These are phyloP conservation scores for Aphelinus certus DNA, from an alignment of 1,140 invertebrate species.

Conservation along the genomic window DNA sequence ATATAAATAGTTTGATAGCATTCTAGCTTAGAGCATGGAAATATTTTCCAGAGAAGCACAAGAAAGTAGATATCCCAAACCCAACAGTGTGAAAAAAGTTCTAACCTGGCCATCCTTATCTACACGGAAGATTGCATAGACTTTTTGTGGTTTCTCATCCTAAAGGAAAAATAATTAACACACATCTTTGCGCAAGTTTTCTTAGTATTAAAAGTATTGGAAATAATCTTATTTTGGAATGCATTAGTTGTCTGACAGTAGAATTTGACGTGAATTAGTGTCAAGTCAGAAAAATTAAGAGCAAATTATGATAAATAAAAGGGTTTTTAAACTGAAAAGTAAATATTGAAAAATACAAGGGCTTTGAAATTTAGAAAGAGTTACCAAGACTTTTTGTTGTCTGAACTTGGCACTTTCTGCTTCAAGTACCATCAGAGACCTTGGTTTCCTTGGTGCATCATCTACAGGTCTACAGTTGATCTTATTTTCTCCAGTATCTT, in stretches of 20 bases:
- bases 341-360: background rate
- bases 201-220: background rate
- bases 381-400: conserved; percentile 69
- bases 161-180: conserved; percentile 67
- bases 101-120: conserved; percentile 75
- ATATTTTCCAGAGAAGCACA: too few relatives aligned
- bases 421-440: conserved; percentile 76
- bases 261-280: too few relatives aligned
- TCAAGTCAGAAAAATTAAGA: too few relatives aligned
- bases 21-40: too few relatives aligned
- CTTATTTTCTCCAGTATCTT: conserved; percentile 80
- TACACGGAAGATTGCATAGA: conserved; percentile 74
- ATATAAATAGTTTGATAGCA: too few relatives aligned
- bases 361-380: background rate
- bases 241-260: too few relatives aligned
- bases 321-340: conserved; percentile 16
- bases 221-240: too few relatives aligned
- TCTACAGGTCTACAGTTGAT: conserved; percentile 83
- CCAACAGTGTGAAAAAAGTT: conserved; percentile 44
- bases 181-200: conserved; percentile 40
- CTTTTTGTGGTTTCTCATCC: conserved; percentile 72
- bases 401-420: conserved; percentile 76
- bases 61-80: conserved; percentile 15
- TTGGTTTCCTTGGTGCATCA: conserved; percentile 78
- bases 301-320: conserved; percentile 19